phyloP scores from a whole-genome alignment of 2,113 vertebrate species.

The Engystomops pustulosus region DNA sequence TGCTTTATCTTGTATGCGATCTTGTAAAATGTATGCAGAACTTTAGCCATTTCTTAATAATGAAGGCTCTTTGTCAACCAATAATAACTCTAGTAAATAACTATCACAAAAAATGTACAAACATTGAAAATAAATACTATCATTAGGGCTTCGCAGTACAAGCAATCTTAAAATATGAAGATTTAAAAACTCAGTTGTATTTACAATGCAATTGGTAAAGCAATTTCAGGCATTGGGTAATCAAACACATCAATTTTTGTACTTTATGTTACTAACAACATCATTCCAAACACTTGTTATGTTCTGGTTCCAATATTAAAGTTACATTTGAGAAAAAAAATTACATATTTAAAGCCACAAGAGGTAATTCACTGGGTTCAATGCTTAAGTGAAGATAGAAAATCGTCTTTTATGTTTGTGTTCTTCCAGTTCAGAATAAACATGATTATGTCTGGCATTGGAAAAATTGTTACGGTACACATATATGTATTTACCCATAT shows the following conservation, averaged over 20 bases:
- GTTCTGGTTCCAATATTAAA: slow-evolving; percentile 16
- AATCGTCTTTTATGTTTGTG: slow-evolving; percentile 7
- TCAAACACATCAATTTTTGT: slow-evolving; percentile 31
- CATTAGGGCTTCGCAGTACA: slow-evolving; percentile 10
- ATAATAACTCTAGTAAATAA: not conserved
- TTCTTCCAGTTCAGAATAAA: not conserved
- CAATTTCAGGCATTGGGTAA: slow-evolving; percentile 22
- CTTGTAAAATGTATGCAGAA: too few relatives aligned
- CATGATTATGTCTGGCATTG: not conserved
- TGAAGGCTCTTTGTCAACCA: slow-evolving; percentile 1
- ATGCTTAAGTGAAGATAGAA: not conserved
- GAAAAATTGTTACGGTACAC: not conserved
- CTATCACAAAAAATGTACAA: not conserved
- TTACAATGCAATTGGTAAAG: slow-evolving; percentile 37
- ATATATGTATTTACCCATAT: not conserved
- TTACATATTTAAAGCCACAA: slow-evolving; percentile 2
- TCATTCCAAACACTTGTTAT: slow-evolving; percentile 11
- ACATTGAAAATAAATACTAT: slow-evolving; percentile 29
- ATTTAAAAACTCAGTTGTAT: not conserved
- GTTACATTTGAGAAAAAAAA: not conserved
- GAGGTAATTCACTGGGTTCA: slow-evolving; percentile 16
- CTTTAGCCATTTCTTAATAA: not conserved
- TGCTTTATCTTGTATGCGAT: too few relatives aligned
- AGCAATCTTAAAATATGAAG: slow-evolving; percentile 30
- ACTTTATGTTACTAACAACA: slow-evolving; percentile 23